phyloP scores from a whole-genome alignment of 2,113 vertebrate genomes.

The Periophthalmodon schlosseri region DNA sequence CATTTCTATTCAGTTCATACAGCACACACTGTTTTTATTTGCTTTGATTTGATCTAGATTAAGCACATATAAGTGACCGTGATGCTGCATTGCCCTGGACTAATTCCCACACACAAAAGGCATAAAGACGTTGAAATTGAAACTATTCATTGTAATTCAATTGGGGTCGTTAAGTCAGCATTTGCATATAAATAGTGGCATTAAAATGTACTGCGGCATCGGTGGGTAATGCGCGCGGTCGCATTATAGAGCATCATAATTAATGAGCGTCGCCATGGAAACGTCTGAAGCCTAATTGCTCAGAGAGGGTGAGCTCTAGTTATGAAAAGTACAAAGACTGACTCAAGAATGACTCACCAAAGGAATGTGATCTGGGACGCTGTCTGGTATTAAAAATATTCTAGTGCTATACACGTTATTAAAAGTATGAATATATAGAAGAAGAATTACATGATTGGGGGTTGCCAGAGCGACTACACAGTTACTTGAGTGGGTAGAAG shows the following conservation, averaged over 20 bases:
- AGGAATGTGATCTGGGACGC: conserved; percentile 6
- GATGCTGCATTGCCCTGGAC: conserved; percentile 32
- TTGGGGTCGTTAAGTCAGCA: conserved; percentile 68
- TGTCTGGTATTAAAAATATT: neutral
- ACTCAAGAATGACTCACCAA: conserved; percentile 35
- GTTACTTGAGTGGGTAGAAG: neutral
- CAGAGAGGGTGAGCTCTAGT: conserved; percentile 52
- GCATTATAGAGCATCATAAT: conserved; percentile 64
- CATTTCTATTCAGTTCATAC: conserved; percentile 20
- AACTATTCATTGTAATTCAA: conserved; percentile 60
- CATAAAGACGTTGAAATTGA: conserved; percentile 59
- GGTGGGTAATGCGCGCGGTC: conserved; percentile 66
- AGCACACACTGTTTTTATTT: conserved; percentile 9
- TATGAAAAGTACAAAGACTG: conserved; percentile 25
- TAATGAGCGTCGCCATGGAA: conserved; percentile 63
- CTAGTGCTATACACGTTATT: neutral
- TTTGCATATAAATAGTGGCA: conserved; percentile 78
- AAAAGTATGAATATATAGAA: neutral
- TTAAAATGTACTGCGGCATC: conserved; percentile 64
- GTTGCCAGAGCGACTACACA: neutral
- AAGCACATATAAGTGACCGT: conserved; percentile 19
- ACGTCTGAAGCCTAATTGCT: conserved; percentile 59
- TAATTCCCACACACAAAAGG: conserved; percentile 46
- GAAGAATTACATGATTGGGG: conserved; percentile 4
- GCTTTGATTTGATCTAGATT: conserved; percentile 9